Base-by-base conservation (phyloP, 2,113 vertebrate genomes). In the Carettochelys insculpta region DNA sequence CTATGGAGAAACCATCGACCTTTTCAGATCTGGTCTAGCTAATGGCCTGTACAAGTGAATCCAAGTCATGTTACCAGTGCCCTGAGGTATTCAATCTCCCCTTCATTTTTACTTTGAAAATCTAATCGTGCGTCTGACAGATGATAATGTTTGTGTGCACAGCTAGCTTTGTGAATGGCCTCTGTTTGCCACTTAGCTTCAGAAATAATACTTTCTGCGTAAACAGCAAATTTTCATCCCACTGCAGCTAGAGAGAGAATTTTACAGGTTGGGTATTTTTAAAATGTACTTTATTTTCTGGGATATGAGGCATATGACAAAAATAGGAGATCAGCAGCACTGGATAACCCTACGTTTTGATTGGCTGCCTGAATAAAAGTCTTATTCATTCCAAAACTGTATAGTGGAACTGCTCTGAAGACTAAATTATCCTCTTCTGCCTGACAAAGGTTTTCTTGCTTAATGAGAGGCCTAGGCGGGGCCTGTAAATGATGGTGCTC, bases 391-490 rank as follows among this genome's bases (percentile, higher is more conserved):
- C 65, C 83, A 65, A 22, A 80, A 3, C 38, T 53, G 68, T 85
- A 68, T 77, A 77, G 19, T 58, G 77, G 78, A 86, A 82, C 71
- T 54, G 48, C 65, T 77, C 83, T 56, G 41, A 87, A 87, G 87
- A 61, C 71, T 51, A 87, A 94, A 95, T 95, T 92, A 87, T 71
- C 85, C 91, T 91, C 38, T 94, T 86, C 61, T 89, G 83, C n/a
- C 1, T 71, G 88, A 93, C 92, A 94, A 92, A 81, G 75, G 24
- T 24, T 20, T 77, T 90, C 92, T 77, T 89, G 31, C 86, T 41
- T 73, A 92, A 94, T 1, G 54, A 95, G 95, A 77, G 90, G 51
- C 84, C 47, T 52, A 89, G 94, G 89, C 25, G 77, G 86, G 94
- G 56, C 51, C 77, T 83, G 79, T 86, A 90, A 95, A 85, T 82